Evolutionary conservation across 2,797 vertebrate genomes (phyloP), one percentile per base, ranked within the genome.

Genomic region (Smutsia gigantea): DNA sequence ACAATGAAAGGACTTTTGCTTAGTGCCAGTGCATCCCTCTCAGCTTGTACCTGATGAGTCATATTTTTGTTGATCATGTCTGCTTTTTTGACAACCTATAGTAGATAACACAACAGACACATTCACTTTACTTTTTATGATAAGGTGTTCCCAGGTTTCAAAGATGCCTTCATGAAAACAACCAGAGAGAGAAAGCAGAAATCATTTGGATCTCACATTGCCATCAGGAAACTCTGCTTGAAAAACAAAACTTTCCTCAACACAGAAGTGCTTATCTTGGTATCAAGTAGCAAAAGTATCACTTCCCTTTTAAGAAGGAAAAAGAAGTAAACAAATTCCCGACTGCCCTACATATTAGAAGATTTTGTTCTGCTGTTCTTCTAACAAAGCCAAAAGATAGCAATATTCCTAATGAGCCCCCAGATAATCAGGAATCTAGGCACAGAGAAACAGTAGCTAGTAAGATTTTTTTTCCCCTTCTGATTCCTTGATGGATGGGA

Each of bases 1-100:
- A 99, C 99, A 71, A 99, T 97, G 88, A 99, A 99, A 71, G 99
- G 99, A 87, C 99, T 99, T 99, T 99, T 99, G 97, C 99, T 99
- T 69, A 99, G 98, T 93, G 99, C 99, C 87, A 99, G 89, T 0
- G 99, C 99, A 82, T 99, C 99, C 97, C 99, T 99, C 98, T 99
- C 99, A 39, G 99, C 99, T 98, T 99, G 99, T 98, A 99, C 99
- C 96, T 99, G 99, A 83, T 99, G 99, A 19, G 99, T 99, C 99
- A 99, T 99, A 83, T 99, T 99, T 98, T 99, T 99, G 98, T 99
- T 99, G 95, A 99, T 99, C 99, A 99, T 99, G 68, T 99, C 99
- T 34, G 99, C 99, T 97, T 99, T 99, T 98, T 99, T 99, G 98
- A 99, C 99, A 98, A 99, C 99, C 99, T 99, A 79, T 84, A 97